Evolutionary conservation across 1,140 invertebrate genomes (phyloP), one percentile per base, ranked within the genome.

Genomic region (Aphis gossypii): DNA sequence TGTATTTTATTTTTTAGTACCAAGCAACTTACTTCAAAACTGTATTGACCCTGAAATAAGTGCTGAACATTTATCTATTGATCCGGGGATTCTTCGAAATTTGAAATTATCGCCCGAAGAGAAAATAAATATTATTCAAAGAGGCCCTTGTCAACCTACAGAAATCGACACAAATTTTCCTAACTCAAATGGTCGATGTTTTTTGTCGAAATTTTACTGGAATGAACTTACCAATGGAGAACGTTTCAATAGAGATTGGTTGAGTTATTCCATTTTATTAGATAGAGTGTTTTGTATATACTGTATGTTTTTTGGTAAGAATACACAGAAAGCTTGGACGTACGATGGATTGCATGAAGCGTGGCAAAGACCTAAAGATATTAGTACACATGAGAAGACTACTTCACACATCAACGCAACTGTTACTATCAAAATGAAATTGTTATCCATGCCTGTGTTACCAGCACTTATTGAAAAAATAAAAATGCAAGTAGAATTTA

Each of bases 301-400:
- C 7, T 84, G 83, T 38, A 84, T 84, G 60, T 44, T 84, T 84
- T 84, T 84, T 84, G 83, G 83, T 84, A 84, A 84, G 35, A 84
- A 84, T 25, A 44, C 23, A 84, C 38, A 84, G 35, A 38, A 35
- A 38, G 60, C 60, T 68, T 68, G 60, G 60, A 84, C 35, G 21
- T 84, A 38, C 18, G 41, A 44, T 35, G 23, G 41, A 6, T 44
- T 84, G 44, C 23, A 84, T 84, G n/a, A n/a, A n/a, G 83, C 35
- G 30, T 41, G 35, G 35, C 41, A 84, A 84, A 35, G 41, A 84
- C 35, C 38, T 21, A 84, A 84, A 84, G 83, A 84, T 23, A 44
- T 84, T 8, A 44, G 35, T 44, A 38, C 5, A 38, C 35, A 84
- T 44, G 83, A 84, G 20, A 84, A 84, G 35, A 44, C 83, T 21